phyloP scores from a whole-genome alignment of 2,888 invertebrate species.

The Phania funesta region DNA sequence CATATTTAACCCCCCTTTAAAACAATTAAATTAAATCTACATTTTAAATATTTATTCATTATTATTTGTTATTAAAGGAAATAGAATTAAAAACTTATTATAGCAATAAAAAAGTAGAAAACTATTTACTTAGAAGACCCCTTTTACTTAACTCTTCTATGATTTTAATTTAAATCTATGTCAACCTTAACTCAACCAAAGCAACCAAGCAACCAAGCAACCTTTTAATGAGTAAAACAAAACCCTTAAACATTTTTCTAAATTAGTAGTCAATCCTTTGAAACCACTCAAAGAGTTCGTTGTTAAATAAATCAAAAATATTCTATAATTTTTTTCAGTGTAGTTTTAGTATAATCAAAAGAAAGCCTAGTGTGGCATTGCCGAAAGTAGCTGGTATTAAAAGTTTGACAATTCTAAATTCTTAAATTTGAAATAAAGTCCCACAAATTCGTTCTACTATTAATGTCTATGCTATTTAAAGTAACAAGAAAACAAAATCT shows the following conservation, averaged over 20 bases:
- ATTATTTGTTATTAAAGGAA: not conserved
- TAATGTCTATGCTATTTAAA: conserved; percentile 50
- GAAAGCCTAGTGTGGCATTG: conserved; percentile 14
- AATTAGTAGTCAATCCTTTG: conserved; percentile 44
- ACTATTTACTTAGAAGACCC: conserved; percentile 15
- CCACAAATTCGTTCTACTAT: conserved; percentile 11
- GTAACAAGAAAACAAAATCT: not conserved
- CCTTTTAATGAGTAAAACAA: not conserved
- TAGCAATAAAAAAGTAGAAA: not conserved
- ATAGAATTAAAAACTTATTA: not conserved
- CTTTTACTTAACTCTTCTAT: not conserved
- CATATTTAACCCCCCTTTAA: not conserved
- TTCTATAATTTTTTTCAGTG: conserved; percentile 35
- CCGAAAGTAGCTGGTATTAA: not conserved
- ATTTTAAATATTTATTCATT: conserved; percentile 5
- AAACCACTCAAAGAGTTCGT: conserved; percentile 45
- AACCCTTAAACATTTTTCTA: conserved; percentile 8
- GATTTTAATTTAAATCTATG: conserved; percentile 8
- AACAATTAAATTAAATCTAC: not conserved
- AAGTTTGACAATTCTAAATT: not conserved
- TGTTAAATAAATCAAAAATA: conserved; percentile 31
- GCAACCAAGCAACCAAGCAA: not conserved
- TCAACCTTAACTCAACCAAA: conserved; percentile 6
- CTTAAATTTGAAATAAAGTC: conserved; percentile 19
- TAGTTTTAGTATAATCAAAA: conserved; percentile 38